Evolutionary conservation across 2,888 invertebrate genomes (phyloP), one percentile per base, ranked within the genome.

Genomic region (Esperia sulphurella): DNA sequence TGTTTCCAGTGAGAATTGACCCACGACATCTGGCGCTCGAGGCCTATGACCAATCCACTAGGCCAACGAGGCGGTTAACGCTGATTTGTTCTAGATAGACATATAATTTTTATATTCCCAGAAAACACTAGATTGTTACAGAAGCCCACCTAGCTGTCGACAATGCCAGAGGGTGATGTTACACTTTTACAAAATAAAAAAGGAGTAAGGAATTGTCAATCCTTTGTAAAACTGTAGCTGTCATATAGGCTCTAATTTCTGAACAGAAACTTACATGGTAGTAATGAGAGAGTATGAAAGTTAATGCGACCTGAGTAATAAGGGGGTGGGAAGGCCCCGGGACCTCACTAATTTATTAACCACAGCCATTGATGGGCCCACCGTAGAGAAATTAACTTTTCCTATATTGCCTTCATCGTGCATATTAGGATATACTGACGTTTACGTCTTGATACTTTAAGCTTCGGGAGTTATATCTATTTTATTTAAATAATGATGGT

Each of bases 321-420:
- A 74, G 75, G 73, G 75, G 76, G 77, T 61, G 76, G 74, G 65
- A 29, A 38, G 48, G 48, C 43, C 12, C 14, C 14, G 41, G 39
- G 41, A 43, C 45, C 33, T 65, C 60, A 79, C 84, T 88, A 88
- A 88, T 89, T 88, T 89, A 88, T 87, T 88, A 88, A 85, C 80
- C 75, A 75, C 72, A 69, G 75, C 69, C 75, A 84, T 81, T 78
- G 79, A 76, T 76, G 66, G 66, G 61, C 70, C 71, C 71, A 75
- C 79, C 75, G 71, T 80, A 84, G 77, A 87, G 75, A 81, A 88
- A 88, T 88, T 88, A 88, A 83, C 81, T 77, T 84, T 69, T 71
- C 71, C 71, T 70, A 76, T 83, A 84, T 80, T 84, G 75, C 75
- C 75, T 72, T 75, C 73, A 69, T 73, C 71, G 71, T 85, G 79